These are phyloP conservation scores for Promerops cafer DNA, from an alignment of 2,113 vertebrate genomes.

Conservation along the genomic window DNA sequence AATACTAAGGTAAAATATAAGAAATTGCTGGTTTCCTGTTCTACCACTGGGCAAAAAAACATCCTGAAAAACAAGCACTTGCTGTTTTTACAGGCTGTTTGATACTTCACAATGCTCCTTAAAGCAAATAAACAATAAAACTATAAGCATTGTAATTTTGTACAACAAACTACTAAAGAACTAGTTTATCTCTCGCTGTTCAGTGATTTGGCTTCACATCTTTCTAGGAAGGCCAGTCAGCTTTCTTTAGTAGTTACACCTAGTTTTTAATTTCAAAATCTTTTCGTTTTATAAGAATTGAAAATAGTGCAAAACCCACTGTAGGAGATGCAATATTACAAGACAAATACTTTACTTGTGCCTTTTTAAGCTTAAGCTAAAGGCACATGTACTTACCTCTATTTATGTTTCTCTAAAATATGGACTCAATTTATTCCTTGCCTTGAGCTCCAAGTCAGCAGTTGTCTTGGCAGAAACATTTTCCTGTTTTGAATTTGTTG, in stretches of 20 bases:
- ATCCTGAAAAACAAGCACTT: neutral
- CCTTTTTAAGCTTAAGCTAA: neutral
- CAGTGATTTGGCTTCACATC: neutral
- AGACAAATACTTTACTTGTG: neutral
- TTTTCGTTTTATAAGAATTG: neutral
- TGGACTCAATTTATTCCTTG: neutral
- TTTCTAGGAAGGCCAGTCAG: neutral
- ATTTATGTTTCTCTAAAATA: neutral
- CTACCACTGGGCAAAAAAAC: neutral
- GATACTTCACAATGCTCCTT: neutral
- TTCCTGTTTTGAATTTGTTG: conserved; percentile 39
- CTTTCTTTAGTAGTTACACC: neutral
- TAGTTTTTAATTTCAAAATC: neutral
- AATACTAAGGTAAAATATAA: neutral
- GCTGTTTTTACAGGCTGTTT: neutral
- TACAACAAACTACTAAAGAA: neutral
- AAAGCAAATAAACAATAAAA: neutral
- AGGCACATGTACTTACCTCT: neutral
- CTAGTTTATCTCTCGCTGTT: neutral
- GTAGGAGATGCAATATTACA: neutral
- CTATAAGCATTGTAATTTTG: neutral
- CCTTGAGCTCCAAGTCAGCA: conserved; percentile 19
- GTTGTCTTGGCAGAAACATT: neutral
- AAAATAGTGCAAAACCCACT: neutral
- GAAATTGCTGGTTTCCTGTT: neutral